Evolutionary conservation across 2,113 vertebrate species (phyloP).

Genomic region (Cichladusa arquata): DNA sequence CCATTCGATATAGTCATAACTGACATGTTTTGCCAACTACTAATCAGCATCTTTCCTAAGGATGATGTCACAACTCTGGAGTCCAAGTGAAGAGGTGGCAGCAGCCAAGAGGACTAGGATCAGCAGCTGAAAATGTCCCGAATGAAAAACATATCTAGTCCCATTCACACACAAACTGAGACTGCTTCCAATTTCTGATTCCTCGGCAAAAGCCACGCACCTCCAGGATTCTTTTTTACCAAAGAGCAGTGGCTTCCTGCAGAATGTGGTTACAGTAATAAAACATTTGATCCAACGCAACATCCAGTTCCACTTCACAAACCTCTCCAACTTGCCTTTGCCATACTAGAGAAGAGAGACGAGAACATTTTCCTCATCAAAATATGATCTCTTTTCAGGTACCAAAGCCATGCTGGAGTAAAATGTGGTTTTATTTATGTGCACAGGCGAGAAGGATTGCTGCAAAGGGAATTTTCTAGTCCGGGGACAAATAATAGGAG

Average conservation of each 20-base stretch:
- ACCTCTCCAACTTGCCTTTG: background rate
- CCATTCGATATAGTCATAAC: background rate
- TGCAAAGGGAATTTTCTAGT: background rate
- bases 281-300: background rate
- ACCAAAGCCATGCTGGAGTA: background rate
- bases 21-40: background rate
- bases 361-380: background rate
- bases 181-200: background rate
- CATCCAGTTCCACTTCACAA: background rate
- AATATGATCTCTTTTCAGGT: background rate
- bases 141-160: background rate
- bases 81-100: background rate
- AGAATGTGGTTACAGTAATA: background rate
- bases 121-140: background rate
- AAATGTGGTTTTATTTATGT: background rate
- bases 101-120: background rate
- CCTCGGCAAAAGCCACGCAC: background rate
- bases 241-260: background rate
- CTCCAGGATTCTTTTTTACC: background rate
- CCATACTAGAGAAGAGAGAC: background rate
- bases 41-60: background rate
- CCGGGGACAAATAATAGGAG: constrained; percentile 1
- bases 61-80: background rate
- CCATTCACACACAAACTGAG: background rate
- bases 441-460: background rate